Evolutionary conservation across 2,888 invertebrate genomes (phyloP).

Genomic region (Cheilosia soror): DNA sequence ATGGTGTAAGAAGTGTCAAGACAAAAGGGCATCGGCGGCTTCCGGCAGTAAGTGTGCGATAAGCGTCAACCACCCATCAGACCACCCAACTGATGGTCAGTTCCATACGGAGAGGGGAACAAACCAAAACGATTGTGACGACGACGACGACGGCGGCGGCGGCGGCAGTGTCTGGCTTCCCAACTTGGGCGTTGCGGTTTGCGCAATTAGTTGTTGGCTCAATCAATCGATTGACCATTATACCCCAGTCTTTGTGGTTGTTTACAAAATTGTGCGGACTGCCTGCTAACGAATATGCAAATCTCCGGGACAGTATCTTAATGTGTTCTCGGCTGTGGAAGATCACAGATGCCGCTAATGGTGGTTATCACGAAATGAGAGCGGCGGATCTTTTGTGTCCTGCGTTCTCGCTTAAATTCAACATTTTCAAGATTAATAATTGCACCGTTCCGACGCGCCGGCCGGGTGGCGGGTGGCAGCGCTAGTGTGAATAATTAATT

Average conservation of each 20-base stretch:
- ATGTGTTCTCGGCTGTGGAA: conserved; percentile 37
- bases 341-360: conserved; percentile 67
- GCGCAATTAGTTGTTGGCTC: conserved; percentile 53
- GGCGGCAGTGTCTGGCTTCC: conserved; percentile 27
- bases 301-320: conserved; percentile 49
- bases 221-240: conserved; percentile 56
- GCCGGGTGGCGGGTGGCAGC: conserved; percentile 7
- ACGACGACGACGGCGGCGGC: neutral
- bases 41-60: conserved; percentile 68
- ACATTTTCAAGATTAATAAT: conserved; percentile 48
- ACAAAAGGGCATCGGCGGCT: conserved; percentile 60
- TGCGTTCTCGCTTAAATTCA: conserved; percentile 44
- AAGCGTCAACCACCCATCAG: conserved; percentile 41
- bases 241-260: conserved; percentile 41
- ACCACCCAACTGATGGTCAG: conserved; percentile 61
- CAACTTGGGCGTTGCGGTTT: conserved; percentile 39
- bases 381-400: conserved; percentile 54
- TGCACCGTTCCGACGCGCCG: neutral
- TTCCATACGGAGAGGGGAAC: conserved; percentile 39
- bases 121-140: conserved; percentile 27
- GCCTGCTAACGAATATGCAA: conserved; percentile 32
- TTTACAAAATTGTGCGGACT: conserved; percentile 24
- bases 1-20: conserved; percentile 74
- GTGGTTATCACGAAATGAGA: conserved; percentile 57
- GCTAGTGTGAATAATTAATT: conserved; percentile 63